Conservation (phyloP, 2,113 vertebrate species). For the Coptodon rendalli region DNA sequence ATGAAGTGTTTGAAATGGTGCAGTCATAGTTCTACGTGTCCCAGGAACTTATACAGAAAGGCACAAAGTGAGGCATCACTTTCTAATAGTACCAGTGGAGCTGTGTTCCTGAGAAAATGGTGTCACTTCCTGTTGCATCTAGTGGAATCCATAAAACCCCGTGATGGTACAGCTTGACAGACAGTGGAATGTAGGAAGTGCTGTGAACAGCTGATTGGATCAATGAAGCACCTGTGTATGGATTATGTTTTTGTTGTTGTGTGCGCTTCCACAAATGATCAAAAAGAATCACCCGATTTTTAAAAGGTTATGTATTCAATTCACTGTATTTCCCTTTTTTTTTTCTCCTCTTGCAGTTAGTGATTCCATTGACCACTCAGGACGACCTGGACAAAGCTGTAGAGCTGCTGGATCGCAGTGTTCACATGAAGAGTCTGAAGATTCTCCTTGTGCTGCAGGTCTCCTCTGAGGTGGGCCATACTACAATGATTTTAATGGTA, state of each 20-base stretch:
- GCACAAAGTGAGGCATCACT: neutral
- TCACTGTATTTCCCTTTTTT: neutral
- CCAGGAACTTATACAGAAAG: neutral
- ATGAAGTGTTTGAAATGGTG: neutral
- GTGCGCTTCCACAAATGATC: neutral
- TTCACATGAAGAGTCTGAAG: slow-evolving; percentile 98
- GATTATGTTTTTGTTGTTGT: neutral
- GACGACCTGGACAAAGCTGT: slow-evolving; percentile 97
- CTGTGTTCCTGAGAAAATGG: neutral
- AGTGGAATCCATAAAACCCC: neutral
- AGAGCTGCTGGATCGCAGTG: slow-evolving; percentile 91
- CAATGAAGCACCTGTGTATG: neutral
- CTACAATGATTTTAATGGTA: neutral
- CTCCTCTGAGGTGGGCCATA: slow-evolving; percentile 78
- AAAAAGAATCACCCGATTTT: neutral
- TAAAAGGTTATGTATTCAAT: neutral
- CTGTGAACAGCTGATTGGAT: neutral
- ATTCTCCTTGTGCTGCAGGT: slow-evolving; percentile 88
- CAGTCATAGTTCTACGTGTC: neutral
- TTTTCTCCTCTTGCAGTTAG: slow-evolving; percentile 71
- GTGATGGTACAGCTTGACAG: neutral
- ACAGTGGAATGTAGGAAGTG: neutral
- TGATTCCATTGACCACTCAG: slow-evolving; percentile 93
- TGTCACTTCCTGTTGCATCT: neutral
- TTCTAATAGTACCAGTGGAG: neutral